Evolutionary conservation across 2,797 vertebrate genomes (phyloP), one percentile per base, ranked within the genome.

Genomic region (Semotilus atromaculatus): DNA sequence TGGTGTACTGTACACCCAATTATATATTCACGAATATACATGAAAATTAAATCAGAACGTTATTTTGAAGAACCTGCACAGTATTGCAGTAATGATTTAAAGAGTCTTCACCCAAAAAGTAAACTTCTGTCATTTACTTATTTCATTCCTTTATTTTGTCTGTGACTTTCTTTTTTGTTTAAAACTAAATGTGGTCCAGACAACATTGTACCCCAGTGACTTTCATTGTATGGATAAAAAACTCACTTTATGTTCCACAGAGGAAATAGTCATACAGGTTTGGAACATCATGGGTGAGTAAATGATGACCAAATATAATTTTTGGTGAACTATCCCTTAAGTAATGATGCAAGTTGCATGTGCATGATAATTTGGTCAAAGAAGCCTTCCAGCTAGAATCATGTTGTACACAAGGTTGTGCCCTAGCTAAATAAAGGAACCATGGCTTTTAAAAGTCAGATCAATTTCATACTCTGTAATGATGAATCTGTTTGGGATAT

Each of bases 351-450:
- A 13, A 7, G 10, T 34, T 18, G 29, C 19, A 34, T 34, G 1
- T 55, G n/a, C 16, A n/a, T n/a, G 19, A 55, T 4, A 8, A 36
- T 36, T 16, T 83, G 58, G 36, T 58, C 13, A 81, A 78, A 71
- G 78, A 76, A 64, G 79, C 43, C 82, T 71, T 84, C 68, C 81
- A 34, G 88, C 81, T 66, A 80, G 18, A 62, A 11, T 87, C 71
- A 18, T 68, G 81, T 72, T 38, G 40, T 70, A 78, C 34, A 70
- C 2, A 45, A 81, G 74, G 77, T 71, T n/a, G n/a, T n/a, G 13
- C 86, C 79, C 89, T 94, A 94, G 94, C 91, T 75, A 94, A 94
- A 96, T 95, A 94, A 95, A 93, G 90, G 89, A 92, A 23, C 93
- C 93, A 92, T 90, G 93, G 91, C 90, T 91, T 91, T 91, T 94